phyloP scores from a whole-genome alignment of 2,113 vertebrate genomes.

The Daphoenositta chrysoptera region DNA sequence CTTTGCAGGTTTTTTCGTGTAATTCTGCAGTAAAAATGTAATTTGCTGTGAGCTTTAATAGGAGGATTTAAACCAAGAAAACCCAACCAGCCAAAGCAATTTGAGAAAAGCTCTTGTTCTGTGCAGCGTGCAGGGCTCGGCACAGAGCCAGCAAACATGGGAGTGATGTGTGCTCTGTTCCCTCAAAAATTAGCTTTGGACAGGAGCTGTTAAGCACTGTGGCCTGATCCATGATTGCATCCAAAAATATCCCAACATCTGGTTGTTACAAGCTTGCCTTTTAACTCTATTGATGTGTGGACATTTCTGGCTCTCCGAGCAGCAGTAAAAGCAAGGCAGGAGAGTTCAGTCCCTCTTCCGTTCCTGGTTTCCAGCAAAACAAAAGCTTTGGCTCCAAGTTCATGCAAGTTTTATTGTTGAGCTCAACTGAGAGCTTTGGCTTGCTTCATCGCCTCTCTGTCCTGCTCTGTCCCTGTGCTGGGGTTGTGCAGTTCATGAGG shows the following conservation, averaged over 20 bases:
- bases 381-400: neutral
- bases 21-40: neutral
- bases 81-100: neutral
- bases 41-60: neutral
- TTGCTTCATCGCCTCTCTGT: neutral
- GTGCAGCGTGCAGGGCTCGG: neutral
- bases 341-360: neutral
- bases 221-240: neutral
- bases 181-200: neutral
- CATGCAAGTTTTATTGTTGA: neutral
- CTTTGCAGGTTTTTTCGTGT: neutral
- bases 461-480: neutral
- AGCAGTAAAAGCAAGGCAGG: neutral
- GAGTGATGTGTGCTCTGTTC: neutral
- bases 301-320: neutral
- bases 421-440: neutral
- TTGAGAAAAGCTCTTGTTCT: neutral
- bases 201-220: neutral
- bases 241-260: slow-evolving; percentile 41
- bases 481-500: neutral
- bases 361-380: neutral
- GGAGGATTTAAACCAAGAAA: neutral
- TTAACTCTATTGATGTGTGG: neutral
- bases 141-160: neutral
- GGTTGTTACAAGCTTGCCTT: neutral